These are phyloP conservation scores for Nysson spinosus DNA, from an alignment of 2,888 invertebrate genomes.

Conservation along the genomic window DNA sequence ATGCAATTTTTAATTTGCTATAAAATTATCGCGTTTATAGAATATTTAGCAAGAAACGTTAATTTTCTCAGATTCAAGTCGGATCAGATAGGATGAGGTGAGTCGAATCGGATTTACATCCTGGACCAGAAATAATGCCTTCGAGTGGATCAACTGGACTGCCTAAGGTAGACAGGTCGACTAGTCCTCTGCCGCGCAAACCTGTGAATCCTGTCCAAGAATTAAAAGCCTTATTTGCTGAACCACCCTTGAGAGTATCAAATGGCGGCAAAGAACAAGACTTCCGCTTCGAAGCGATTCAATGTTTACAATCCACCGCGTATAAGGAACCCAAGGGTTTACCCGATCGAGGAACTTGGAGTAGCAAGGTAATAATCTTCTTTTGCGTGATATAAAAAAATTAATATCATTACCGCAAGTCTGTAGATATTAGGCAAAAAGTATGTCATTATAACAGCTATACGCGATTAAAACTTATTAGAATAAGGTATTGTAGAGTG, in stretches of 20 bases:
- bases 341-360: conserved; percentile 72
- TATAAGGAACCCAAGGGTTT: conserved; percentile 37
- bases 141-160: conserved; percentile 62
- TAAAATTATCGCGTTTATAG: too few relatives aligned
- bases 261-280: conserved; percentile 62
- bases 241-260: conserved; percentile 51
- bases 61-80: conserved; percentile 15
- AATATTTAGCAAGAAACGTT: not conserved
- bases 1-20: too few relatives aligned
- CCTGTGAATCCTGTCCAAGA: conserved; percentile 68
- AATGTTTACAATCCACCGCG: conserved; percentile 59
- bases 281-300: conserved; percentile 64
- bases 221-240: conserved; percentile 67
- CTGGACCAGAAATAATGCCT: conserved; percentile 62
- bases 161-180: conserved; percentile 69
- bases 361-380: conserved; percentile 70
- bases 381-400: too few relatives aligned
- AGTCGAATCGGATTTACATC: conserved; percentile 40
- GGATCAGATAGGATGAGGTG: conserved; percentile 62
- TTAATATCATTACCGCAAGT: too few relatives aligned
- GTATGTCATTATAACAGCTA: too few relatives aligned
- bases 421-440: too few relatives aligned
- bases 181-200: conserved; percentile 66
- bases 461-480: too few relatives aligned
- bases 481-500: too few relatives aligned